Evolutionary conservation across 2,888 invertebrate genomes (phyloP).

Genomic region (Shargacucullia verbasci): DNA sequence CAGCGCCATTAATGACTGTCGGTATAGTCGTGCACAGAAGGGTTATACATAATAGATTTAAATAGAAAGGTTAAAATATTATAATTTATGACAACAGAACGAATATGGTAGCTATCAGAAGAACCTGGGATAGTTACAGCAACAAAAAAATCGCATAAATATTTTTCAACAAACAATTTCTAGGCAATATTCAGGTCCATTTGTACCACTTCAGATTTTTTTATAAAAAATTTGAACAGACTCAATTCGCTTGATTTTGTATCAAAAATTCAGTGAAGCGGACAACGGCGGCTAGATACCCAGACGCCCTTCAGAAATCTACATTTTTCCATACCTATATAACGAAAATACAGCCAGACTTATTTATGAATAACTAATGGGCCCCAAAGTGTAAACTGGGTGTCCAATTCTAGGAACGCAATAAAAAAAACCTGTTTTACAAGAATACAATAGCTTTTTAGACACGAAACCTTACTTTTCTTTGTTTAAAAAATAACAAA

Average conservation of each 20-base stretch:
- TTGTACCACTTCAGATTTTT: too few species aligned
- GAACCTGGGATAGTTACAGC: too few species aligned
- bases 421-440: not conserved
- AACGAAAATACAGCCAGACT: not conserved
- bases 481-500: slow-evolving; percentile 1
- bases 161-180: too few species aligned
- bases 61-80: slow-evolving; percentile 27
- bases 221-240: too few species aligned
- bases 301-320: not conserved
- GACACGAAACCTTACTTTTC: not conserved
- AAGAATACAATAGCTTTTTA: slow-evolving; percentile 1
- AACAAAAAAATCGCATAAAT: too few species aligned
- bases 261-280: slow-evolving; percentile 1
- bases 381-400: not conserved
- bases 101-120: too few species aligned
- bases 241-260: too few species aligned
- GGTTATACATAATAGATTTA: slow-evolving; percentile 32
- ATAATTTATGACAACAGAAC: too few species aligned
- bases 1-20: slow-evolving; percentile 31
- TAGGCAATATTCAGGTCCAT: too few species aligned
- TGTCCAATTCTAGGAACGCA: not conserved
- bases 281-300: not conserved
- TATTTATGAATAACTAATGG: slow-evolving; percentile 1
- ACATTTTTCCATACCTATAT: not conserved
- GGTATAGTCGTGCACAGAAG: slow-evolving; percentile 22